Conservation (phyloP, 2,888 invertebrate genomes). For the Acronicta leporina region DNA sequence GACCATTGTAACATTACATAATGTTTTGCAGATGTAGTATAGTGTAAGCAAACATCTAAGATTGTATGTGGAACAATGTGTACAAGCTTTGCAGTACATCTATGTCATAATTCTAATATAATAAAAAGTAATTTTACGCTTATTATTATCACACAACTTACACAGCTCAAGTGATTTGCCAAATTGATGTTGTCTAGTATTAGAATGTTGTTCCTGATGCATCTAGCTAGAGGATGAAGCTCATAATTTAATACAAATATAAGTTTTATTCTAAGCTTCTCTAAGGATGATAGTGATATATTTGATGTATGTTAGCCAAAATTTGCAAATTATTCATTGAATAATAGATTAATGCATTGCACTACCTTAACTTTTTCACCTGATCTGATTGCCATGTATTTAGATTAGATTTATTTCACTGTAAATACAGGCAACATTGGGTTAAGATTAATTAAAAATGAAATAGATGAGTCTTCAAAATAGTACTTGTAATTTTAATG, state of each 20-base stretch:
- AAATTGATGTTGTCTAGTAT: slow-evolving; percentile 78
- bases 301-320: slow-evolving; percentile 29
- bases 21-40: slow-evolving; percentile 41
- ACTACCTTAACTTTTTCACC: slow-evolving; percentile 20
- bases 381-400: slow-evolving; percentile 15
- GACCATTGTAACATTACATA: slow-evolving; percentile 15
- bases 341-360: slow-evolving; percentile 39
- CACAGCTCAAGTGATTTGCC: slow-evolving; percentile 84
- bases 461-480: slow-evolving; percentile 12
- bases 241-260: slow-evolving; percentile 39
- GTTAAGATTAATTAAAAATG: not conserved
- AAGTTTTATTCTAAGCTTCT: slow-evolving; percentile 22
- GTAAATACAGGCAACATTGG: slow-evolving; percentile 28
- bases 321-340: slow-evolving; percentile 13
- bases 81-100: slow-evolving; percentile 55
- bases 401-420: slow-evolving; percentile 9
- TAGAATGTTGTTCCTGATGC: slow-evolving; percentile 50
- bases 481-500: slow-evolving; percentile 10
- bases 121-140: slow-evolving; percentile 51
- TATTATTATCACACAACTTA: slow-evolving; percentile 55
- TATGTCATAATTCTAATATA: slow-evolving; percentile 47
- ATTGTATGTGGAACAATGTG: slow-evolving; percentile 47
- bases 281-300: slow-evolving; percentile 13
- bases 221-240: slow-evolving; percentile 37
- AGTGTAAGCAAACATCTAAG: slow-evolving; percentile 35